Conservation (phyloP, 2,888 invertebrate genomes). For the Ormyrus rosae region DNA sequence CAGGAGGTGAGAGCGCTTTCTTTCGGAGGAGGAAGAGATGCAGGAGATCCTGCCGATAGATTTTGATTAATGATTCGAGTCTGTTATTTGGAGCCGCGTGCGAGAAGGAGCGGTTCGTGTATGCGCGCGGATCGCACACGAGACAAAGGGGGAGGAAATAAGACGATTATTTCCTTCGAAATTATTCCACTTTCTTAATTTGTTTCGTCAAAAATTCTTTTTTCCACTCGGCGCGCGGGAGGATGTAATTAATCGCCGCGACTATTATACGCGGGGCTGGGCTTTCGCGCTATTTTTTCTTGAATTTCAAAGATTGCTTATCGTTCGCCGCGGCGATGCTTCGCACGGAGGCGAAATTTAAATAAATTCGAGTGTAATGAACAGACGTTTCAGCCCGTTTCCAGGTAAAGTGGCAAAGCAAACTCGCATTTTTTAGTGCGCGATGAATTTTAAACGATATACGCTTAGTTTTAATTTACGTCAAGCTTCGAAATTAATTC, state of each 20-base stretch:
- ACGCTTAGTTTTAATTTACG: background rate
- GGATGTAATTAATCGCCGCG: conserved; percentile 36
- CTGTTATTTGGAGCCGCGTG: conserved; percentile 35
- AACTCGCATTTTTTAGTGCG: conserved; percentile 6
- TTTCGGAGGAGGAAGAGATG: conserved; percentile 39
- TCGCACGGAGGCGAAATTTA: background rate
- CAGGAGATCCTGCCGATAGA: conserved; percentile 61
- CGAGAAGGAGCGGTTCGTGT: conserved; percentile 4
- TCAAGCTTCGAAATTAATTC: no score
- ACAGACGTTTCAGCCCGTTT: no score
- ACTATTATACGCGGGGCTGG: no score
- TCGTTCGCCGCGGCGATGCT: background rate
- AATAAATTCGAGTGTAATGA: background rate
- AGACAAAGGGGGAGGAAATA: conserved; percentile 54
- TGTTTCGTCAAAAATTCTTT: conserved; percentile 50
- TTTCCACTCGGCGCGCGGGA: background rate
- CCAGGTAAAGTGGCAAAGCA: no score
- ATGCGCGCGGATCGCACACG: conserved; percentile 44
- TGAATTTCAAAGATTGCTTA: background rate
- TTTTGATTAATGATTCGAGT: conserved; percentile 63
- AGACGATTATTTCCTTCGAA: conserved; percentile 53
- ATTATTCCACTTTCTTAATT: conserved; percentile 57
- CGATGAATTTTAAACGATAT: background rate
- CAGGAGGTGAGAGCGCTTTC: conserved; percentile 45
- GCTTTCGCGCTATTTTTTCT: background rate